Percentiles rank a stretch among this genome's conserved stretches.
These are phyloP conservation scores for Bombus picipes DNA, from an alignment of 1,140 invertebrate species.

Conservation along the genomic window DNA sequence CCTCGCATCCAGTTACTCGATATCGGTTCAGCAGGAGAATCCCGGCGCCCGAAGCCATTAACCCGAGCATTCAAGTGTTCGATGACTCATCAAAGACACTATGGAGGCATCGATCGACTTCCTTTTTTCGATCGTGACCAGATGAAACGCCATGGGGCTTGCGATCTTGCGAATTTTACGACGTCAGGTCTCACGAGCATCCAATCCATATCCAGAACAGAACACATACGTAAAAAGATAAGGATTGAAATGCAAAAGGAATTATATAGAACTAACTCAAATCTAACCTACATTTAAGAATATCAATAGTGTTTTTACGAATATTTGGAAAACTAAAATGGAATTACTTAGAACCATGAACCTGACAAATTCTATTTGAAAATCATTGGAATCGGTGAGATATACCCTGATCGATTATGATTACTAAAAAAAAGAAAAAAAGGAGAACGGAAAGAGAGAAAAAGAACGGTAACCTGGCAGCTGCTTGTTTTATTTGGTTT, in stretches of 20 bases:
- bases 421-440: background rate
- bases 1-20: slow-evolving; percentile 6
- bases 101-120: background rate
- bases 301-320: too few relatives aligned
- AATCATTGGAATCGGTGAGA: too few relatives aligned
- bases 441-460: background rate
- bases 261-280: too few relatives aligned
- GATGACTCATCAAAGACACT: slow-evolving; percentile 3
- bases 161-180: slow-evolving; percentile 26
- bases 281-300: too few relatives aligned
- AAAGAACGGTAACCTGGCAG: background rate
- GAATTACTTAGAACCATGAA: too few relatives aligned
- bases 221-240: background rate
- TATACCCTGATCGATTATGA: too few relatives aligned
- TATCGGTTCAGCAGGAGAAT: slow-evolving; percentile 6
- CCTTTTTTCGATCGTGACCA: background rate
- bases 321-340: too few relatives aligned
- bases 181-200: background rate
- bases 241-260: too few relatives aligned
- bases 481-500: slow-evolving; percentile 21
- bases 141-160: background rate
- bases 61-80: background rate
- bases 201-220: too few relatives aligned
- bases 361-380: too few relatives aligned
- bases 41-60: background rate